Evolutionary conservation across 2,797 vertebrate species (phyloP).

Genomic region (Allobates femoralis): DNA sequence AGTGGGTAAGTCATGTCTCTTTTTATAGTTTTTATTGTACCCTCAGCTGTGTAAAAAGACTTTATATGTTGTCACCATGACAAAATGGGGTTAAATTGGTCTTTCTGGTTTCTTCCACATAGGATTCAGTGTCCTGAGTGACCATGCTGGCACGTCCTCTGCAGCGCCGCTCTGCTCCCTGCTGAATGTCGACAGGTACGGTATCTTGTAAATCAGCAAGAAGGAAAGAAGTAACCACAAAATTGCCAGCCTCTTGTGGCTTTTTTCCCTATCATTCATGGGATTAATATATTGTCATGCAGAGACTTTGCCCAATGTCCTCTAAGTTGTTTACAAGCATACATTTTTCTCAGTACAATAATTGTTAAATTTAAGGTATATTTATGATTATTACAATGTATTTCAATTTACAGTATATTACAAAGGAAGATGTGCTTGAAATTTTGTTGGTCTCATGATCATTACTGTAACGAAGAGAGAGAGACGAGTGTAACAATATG

Average conservation of each 20-base stretch:
- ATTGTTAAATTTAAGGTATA: background rate
- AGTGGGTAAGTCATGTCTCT: too few relatives aligned
- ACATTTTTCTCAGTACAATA: background rate
- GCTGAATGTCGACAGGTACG: background rate
- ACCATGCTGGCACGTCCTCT: background rate
- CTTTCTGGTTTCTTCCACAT: background rate
- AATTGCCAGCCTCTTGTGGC: constrained; percentile 1
- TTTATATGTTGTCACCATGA: too few relatives aligned
- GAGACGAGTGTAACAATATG: too few relatives aligned
- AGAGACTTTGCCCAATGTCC: background rate
- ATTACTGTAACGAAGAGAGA: too few relatives aligned
- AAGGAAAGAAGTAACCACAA: constrained; percentile 3
- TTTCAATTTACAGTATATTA: too few relatives aligned
- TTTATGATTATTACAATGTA: too few relatives aligned
- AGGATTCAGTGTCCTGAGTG: background rate
- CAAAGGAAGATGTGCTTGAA: too few relatives aligned
- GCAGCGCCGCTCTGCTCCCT: background rate
- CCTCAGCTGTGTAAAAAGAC: too few relatives aligned
- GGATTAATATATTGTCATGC: background rate
- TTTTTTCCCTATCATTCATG: constrained; percentile 20
- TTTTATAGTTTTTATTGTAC: too few relatives aligned
- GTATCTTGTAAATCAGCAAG: background rate
- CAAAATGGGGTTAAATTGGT: background rate
- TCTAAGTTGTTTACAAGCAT: background rate
- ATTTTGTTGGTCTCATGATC: too few relatives aligned